Percentiles rank a stretch among this genome's conserved stretches.
Conservation (phyloP, 1,140 invertebrate species). For the Cyclina sinensis region DNA sequence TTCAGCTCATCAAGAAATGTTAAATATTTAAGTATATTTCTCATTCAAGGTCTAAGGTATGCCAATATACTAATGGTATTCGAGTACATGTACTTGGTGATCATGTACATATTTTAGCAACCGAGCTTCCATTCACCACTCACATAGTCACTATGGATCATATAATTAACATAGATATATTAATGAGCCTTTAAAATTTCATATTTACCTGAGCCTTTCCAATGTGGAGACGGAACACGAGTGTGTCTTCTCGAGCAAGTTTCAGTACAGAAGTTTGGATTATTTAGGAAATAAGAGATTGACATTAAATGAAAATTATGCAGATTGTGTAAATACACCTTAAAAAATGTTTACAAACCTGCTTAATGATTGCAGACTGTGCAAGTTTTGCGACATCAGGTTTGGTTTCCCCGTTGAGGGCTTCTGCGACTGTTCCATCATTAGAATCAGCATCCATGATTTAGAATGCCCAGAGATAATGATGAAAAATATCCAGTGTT, state of each 20-base stretch:
- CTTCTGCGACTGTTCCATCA: constrained; percentile 81
- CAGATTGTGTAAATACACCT: not conserved
- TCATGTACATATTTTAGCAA: constrained; percentile 72
- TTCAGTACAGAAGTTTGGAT: not conserved
- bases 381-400: constrained; percentile 85
- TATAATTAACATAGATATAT: constrained; percentile 85
- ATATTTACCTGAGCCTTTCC: constrained; percentile 71
- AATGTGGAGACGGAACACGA: too few relatives aligned
- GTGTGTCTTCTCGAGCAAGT: too few relatives aligned
- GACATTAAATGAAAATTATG: not conserved
- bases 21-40: constrained; percentile 64
- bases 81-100: constrained; percentile 39
- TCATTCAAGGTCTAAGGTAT: constrained; percentile 22
- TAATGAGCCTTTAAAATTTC: constrained; percentile 79
- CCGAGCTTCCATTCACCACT: constrained; percentile 32
- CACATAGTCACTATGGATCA: constrained; percentile 64
- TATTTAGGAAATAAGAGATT: not conserved
- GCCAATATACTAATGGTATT: constrained; percentile 4
- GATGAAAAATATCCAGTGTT: constrained; percentile 65
- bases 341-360: constrained; percentile 76
- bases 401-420: constrained; percentile 84
- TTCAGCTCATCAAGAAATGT: constrained; percentile 47
- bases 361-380: constrained; percentile 86
- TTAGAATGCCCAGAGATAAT: constrained; percentile 41
- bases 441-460: constrained; percentile 85